Percentiles rank a stretch among this genome's conserved stretches.
These are phyloP conservation scores for Chrysaora quinquecirrha DNA, from an alignment of 30 jellyfish, hydroid and myxozoan genomes.

Conservation along the genomic window DNA sequence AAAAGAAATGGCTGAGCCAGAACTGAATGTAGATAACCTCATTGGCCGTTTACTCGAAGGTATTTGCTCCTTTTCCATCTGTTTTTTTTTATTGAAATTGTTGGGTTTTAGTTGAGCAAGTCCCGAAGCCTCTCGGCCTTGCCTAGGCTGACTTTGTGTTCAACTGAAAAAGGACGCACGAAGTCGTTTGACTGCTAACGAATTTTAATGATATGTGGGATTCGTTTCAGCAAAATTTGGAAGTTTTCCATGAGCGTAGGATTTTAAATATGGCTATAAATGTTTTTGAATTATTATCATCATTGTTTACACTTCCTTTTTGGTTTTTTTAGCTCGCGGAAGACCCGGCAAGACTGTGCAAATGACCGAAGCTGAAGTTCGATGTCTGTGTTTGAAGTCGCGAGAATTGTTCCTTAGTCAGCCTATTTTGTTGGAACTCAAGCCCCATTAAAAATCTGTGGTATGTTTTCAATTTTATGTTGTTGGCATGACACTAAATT, in stretches of 20 bases:
- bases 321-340: slow-evolving; percentile 88
- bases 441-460: slow-evolving; percentile 99
- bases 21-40: slow-evolving; percentile 84
- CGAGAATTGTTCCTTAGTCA: slow-evolving; percentile 98
- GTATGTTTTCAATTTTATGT: no score
- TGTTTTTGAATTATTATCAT: background rate
- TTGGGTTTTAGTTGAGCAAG: background rate
- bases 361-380: slow-evolving; percentile 98
- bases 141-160: background rate
- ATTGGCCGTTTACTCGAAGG: slow-evolving; percentile 96
- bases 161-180: no score
- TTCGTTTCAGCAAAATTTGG: no score
- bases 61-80: slow-evolving; percentile 1
- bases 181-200: no score
- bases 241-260: no score
- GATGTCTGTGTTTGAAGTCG: slow-evolving; percentile 95
- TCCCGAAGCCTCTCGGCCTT: background rate
- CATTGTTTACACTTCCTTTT: background rate
- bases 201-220: no score
- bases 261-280: background rate
- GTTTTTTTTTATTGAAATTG: background rate
- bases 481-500: no score
- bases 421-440: slow-evolving; percentile 95
- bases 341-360: slow-evolving; percentile 99
- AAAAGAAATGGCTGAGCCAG: slow-evolving; percentile 91